Evolutionary conservation across 2,888 invertebrate species (phyloP), one percentile per base, ranked within the genome.

Genomic region (Melinaea marsaeus): DNA sequence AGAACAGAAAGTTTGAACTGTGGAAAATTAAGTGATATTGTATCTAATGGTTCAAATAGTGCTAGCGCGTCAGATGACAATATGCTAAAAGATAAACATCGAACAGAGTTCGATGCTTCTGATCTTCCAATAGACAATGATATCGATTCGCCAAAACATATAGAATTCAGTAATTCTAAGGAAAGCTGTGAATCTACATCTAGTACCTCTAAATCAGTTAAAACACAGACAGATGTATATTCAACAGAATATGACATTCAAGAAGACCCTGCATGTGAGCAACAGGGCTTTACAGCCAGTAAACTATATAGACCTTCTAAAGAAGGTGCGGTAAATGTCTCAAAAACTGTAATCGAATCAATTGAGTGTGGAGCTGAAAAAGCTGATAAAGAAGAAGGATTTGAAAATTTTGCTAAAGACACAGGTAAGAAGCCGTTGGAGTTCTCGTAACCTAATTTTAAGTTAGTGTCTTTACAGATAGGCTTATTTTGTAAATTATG

Each of bases 331-430:
- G 2, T 32, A 5, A 51, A 51, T 51, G 51, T 32, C 5, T 51
- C 32, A n/a, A 51, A 51, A 51, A 32, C 51, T 7, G 51, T 32
- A 6, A 4, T 51, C 3, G 51, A 11, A 32, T 6, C 51, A 22
- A 32, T 6, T 7, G n/a, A 51, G 3, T 7, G 9, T 7, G 32
- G 9, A 51, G 48, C n/a, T n/a, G 51, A 7, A 32, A 3, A 51
- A 32, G 32, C 2, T 32, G 51, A 9, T 32, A 32, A 3, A 2
- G 32, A 51, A 32, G 51, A 22, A 7, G 7, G 22, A 32, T 32
- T 11, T 51, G 51, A 51, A 51, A 51, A 11, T 51, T 32, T 51
- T 51, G 51, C 51, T 7, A 51, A 7, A 51, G 51, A 51, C 32
- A 32, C 51, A 51, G 32, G 51, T 51, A 51, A 42, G 42, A 42